Percentiles rank a stretch among this genome's conserved stretches.
These are phyloP conservation scores for Podotricha telesiphe DNA, from an alignment of 2,888 invertebrate genomes.

Conservation along the genomic window DNA sequence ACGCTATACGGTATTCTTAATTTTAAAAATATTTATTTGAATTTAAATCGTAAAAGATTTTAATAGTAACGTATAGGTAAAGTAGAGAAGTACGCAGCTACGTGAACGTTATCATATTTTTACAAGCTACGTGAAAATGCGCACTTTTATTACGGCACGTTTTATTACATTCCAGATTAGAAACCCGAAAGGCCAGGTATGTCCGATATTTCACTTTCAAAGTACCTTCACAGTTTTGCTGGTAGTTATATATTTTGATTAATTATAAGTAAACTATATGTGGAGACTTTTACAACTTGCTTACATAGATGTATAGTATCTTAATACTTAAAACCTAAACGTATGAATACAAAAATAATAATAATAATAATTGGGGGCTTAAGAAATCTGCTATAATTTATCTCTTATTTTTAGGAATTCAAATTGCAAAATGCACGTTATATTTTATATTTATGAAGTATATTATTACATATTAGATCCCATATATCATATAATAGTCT, in stretches of 20 bases:
- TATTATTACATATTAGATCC: too few species aligned
- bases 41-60: neutral
- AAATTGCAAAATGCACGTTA: too few species aligned
- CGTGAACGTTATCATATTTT: conserved; percentile 83
- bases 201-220: conserved; percentile 31
- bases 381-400: too few species aligned
- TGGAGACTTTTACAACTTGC: too few species aligned
- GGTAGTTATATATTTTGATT: neutral
- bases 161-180: conserved; percentile 82
- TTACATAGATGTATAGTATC: too few species aligned
- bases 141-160: conserved; percentile 74
- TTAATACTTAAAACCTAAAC: too few species aligned
- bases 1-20: too few species aligned
- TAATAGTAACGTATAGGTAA: conserved; percentile 8
- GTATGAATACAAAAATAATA: too few species aligned
- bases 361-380: too few species aligned
- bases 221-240: conserved; percentile 6
- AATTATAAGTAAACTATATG: neutral
- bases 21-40: neutral
- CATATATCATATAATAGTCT: neutral
- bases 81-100: conserved; percentile 52
- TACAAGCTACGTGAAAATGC: conserved; percentile 79
- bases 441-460: neutral
- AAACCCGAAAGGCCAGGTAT: conserved; percentile 49
- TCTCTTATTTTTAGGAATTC: too few species aligned